Percentiles rank a stretch among this genome's conserved stretches.
These are phyloP conservation scores for Spilogale gracilis DNA, from an alignment of 2,113 vertebrate species.

Conservation along the genomic window DNA sequence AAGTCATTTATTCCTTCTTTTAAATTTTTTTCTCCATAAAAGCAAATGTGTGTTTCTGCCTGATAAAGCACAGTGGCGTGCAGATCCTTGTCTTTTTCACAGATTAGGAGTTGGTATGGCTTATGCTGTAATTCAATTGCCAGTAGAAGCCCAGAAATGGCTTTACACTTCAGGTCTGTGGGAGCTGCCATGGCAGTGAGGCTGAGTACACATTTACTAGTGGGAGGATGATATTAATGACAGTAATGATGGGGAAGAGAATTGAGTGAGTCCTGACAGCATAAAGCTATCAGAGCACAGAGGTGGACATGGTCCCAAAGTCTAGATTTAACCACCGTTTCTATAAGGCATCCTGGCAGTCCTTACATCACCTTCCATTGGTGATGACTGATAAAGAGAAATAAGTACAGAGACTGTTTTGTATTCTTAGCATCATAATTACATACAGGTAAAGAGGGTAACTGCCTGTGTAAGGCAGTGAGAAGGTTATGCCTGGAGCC, in stretches of 20 bases:
- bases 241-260: background rate
- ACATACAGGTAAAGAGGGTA: background rate
- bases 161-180: background rate
- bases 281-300: background rate
- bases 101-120: background rate
- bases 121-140: constrained; percentile 3
- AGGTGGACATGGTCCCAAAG: background rate
- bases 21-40: background rate
- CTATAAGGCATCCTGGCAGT: background rate
- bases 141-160: background rate
- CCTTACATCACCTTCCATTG: background rate
- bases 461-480: background rate
- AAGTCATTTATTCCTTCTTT: background rate
- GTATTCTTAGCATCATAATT: background rate
- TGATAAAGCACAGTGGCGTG: background rate
- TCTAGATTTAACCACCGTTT: background rate
- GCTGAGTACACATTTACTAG: background rate
- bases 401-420: background rate
- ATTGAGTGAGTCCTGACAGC: background rate
- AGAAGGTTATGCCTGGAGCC: background rate
- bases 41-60: background rate
- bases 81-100: background rate
- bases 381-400: background rate
- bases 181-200: background rate
- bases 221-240: background rate